Percentiles rank a stretch among this genome's conserved stretches.
phyloP scores from a whole-genome alignment of 2,888 invertebrate genomes.

The Diadegma fenestrale region DNA sequence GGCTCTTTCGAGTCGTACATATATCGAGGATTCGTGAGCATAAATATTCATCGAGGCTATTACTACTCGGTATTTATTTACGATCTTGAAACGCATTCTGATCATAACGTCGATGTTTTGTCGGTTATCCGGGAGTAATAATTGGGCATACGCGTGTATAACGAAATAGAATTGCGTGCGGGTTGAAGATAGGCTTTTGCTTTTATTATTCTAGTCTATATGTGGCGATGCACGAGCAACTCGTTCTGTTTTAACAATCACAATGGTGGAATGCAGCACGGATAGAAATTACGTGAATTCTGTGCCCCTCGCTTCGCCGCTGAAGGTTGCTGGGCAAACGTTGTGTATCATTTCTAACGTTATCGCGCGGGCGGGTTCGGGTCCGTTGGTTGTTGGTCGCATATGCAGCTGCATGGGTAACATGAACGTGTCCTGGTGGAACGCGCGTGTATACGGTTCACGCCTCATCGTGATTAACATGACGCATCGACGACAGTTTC shows the following conservation, averaged over 20 bases:
- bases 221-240: neutral
- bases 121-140: slow-evolving; percentile 20
- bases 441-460: neutral
- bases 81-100: slow-evolving; percentile 61
- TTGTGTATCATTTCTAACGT: slow-evolving; percentile 42
- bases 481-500: slow-evolving; percentile 24
- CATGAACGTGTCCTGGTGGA: neutral
- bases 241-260: slow-evolving; percentile 22
- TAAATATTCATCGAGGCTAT: slow-evolving; percentile 69
- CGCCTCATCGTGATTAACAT: slow-evolving; percentile 17
- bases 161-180: slow-evolving; percentile 14
- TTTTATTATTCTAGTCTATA: slow-evolving; percentile 24
- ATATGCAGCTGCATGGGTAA: neutral
- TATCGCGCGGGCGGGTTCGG: slow-evolving; percentile 18
- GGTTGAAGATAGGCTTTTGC: neutral
- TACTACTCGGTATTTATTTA: slow-evolving; percentile 70
- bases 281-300: slow-evolving; percentile 59
- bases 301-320: neutral
- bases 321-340: slow-evolving; percentile 8
- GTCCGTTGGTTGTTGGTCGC: neutral
- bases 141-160: slow-evolving; percentile 4
- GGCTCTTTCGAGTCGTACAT: neutral
- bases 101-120: slow-evolving; percentile 46
- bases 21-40: slow-evolving; percentile 46
- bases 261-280: neutral